A percentile compares a stretch with the other conserved stretches of the same genome.
Conservation (phyloP, 1,140 invertebrate genomes). For the Drosophila aff. region DNA sequence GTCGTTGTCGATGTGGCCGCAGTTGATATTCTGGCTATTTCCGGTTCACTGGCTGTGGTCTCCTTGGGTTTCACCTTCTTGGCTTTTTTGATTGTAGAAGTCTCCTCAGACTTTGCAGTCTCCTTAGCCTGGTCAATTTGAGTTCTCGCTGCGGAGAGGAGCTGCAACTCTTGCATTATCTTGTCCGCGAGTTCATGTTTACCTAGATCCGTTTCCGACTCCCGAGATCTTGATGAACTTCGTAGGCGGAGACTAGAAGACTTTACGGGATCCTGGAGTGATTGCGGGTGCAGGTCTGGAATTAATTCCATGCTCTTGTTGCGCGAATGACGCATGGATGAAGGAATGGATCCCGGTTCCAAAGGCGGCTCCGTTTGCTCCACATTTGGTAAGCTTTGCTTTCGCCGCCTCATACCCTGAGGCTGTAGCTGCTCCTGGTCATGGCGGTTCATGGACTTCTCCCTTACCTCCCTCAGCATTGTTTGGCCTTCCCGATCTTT, state of each 20-base stretch:
- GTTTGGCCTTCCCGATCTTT: slow-evolving; percentile 89
- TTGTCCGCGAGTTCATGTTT: slow-evolving; percentile 78
- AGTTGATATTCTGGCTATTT: slow-evolving; percentile 3
- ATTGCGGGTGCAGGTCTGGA: slow-evolving; percentile 22
- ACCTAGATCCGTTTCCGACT: slow-evolving; percentile 57
- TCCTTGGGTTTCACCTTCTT: slow-evolving; percentile 79
- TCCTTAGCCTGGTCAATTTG: slow-evolving; percentile 54
- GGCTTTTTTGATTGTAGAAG: slow-evolving; percentile 79
- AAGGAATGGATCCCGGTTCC: slow-evolving; percentile 12
- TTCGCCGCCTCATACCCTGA: slow-evolving; percentile 55
- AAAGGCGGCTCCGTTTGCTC: slow-evolving; percentile 33
- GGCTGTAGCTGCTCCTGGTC: slow-evolving; percentile 9
- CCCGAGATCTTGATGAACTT: slow-evolving; percentile 66
- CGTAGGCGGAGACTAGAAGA: slow-evolving; percentile 31
- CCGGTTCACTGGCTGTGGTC: slow-evolving; percentile 14
- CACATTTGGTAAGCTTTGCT: slow-evolving; percentile 71
- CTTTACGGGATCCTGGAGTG: background rate
- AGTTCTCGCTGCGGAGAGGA: slow-evolving; percentile 65
- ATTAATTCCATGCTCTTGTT: slow-evolving; percentile 81
- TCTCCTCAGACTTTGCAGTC: slow-evolving; percentile 51
- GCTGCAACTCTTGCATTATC: slow-evolving; percentile 78
- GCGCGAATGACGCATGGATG: slow-evolving; percentile 58
- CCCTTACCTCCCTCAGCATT: slow-evolving; percentile 88
- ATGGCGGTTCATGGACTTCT: slow-evolving; percentile 85
- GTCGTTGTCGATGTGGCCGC: slow-evolving; percentile 46